Evolutionary conservation across 2,113 vertebrate species (phyloP).

Genomic region (Dissostichus mawsoni): DNA sequence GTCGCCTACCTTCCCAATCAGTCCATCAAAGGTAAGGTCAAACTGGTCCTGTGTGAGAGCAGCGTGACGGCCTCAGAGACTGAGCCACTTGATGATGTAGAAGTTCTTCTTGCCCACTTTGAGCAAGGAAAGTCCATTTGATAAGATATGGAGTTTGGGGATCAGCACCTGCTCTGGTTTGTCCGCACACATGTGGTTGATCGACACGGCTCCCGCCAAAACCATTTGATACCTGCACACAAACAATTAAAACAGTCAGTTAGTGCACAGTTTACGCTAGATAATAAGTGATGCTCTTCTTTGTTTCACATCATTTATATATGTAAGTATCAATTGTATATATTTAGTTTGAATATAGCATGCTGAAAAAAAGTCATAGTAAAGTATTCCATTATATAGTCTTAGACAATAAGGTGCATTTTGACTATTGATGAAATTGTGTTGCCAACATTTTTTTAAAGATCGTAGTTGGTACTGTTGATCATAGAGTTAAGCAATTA

Average conservation of each 20-base stretch:
- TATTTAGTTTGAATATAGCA: neutral
- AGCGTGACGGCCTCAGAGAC: conserved; percentile 66
- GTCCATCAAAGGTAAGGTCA: conserved; percentile 16
- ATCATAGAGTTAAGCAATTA: no score
- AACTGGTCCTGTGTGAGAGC: neutral
- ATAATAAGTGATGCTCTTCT: neutral
- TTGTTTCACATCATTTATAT: neutral
- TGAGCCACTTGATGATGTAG: conserved; percentile 94
- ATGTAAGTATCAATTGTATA: neutral
- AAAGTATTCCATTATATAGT: no score
- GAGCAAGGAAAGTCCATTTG: conserved; percentile 92
- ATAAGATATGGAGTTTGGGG: conserved; percentile 91
- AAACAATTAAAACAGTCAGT: neutral
- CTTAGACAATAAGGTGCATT: no score
- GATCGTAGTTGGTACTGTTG: no score
- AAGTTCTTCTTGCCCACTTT: conserved; percentile 95
- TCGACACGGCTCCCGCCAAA: conserved; percentile 90
- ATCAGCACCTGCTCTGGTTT: conserved; percentile 91
- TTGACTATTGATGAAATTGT: no score
- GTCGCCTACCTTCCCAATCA: conserved; percentile 55
- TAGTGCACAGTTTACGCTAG: neutral
- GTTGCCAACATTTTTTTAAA: no score
- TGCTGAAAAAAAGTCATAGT: no score
- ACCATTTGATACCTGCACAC: conserved; percentile 90
- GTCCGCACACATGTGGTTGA: conserved; percentile 89